phyloP scores from a whole-genome alignment of 1,140 invertebrate species.

The Lamellibrachia luymesi region DNA sequence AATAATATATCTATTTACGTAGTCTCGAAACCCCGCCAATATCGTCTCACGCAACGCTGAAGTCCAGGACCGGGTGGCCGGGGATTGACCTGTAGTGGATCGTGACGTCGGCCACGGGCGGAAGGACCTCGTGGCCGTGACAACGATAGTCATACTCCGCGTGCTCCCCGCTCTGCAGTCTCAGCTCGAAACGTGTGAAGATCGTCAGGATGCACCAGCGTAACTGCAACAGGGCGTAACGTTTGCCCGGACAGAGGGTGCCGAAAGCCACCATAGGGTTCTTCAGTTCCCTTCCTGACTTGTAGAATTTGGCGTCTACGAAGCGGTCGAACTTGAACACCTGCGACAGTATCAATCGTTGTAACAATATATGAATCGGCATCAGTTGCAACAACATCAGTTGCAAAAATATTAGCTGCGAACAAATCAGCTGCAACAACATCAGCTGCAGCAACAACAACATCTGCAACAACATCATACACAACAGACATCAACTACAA shows the following conservation, averaged over 20 bases:
- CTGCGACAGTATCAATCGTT: slow-evolving; percentile 29
- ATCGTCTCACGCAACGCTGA: not conserved
- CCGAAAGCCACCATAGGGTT: slow-evolving; percentile 53
- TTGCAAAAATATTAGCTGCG: not conserved
- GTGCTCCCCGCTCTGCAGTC: slow-evolving; percentile 43
- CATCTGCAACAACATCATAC: too few species aligned
- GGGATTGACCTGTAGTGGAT: slow-evolving; percentile 18
- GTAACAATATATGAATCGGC: not conserved
- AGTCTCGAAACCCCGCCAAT: not conserved
- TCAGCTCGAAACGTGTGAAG: slow-evolving; percentile 48
- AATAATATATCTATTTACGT: not conserved
- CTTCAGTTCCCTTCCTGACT: slow-evolving; percentile 49
- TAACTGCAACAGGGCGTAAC: slow-evolving; percentile 48
- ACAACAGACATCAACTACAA: not conserved
- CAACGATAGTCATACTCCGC: slow-evolving; percentile 41
- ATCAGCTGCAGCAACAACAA: not conserved
- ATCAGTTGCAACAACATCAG: too few species aligned
- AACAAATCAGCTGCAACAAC: not conserved
- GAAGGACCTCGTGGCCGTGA: slow-evolving; percentile 56
- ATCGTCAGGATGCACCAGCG: slow-evolving; percentile 53
- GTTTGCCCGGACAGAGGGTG: slow-evolving; percentile 53
- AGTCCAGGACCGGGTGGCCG: not conserved
- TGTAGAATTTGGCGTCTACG: slow-evolving; percentile 51
- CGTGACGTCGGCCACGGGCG: slow-evolving; percentile 49
- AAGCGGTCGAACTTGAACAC: slow-evolving; percentile 54